A percentile compares a stretch with the other conserved stretches of the same genome.
Evolutionary conservation across 1,140 invertebrate species (phyloP).

Genomic region (Cecropterus lyciades): DNA sequence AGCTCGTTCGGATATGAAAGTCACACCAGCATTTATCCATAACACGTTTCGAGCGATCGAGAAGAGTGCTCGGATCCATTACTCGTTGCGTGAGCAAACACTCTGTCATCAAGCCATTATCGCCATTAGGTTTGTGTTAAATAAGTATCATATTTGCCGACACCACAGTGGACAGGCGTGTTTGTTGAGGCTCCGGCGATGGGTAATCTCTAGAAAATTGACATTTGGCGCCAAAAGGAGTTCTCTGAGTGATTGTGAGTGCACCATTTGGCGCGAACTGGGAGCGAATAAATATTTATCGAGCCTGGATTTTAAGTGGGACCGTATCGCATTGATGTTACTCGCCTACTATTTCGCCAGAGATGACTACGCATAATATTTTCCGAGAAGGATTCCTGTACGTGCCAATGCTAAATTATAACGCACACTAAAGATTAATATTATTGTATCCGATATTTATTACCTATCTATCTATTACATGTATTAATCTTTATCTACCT

Average conservation of each 20-base stretch:
- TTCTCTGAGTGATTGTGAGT: slow-evolving; percentile 62
- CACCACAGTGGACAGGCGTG: slow-evolving; percentile 43
- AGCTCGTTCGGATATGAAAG: slow-evolving; percentile 52
- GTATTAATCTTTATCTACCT: slow-evolving; percentile 12
- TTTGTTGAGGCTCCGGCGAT: slow-evolving; percentile 58
- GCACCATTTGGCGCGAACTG: slow-evolving; percentile 74
- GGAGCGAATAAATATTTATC: slow-evolving; percentile 72
- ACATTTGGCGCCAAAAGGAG: slow-evolving; percentile 67
- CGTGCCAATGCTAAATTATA: slow-evolving; percentile 13
- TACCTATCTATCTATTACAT: slow-evolving; percentile 10
- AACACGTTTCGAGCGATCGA: slow-evolving; percentile 72
- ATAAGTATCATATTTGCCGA: slow-evolving; percentile 50
- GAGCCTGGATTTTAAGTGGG: slow-evolving; percentile 58
- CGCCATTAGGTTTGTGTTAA: slow-evolving; percentile 43
- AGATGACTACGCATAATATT: slow-evolving; percentile 30
- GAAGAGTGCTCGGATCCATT: slow-evolving; percentile 75
- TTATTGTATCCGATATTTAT: slow-evolving; percentile 13
- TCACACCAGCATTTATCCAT: slow-evolving; percentile 74
- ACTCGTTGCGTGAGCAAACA: slow-evolving; percentile 63
- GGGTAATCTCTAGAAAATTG: slow-evolving; percentile 74
- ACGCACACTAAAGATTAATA: not conserved
- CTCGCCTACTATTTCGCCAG: slow-evolving; percentile 6
- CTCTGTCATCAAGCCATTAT: slow-evolving; percentile 49
- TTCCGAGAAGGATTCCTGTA: slow-evolving; percentile 24
- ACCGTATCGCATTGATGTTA: slow-evolving; percentile 37